Evolutionary conservation across 92 coral and sea anemone genomes (phyloP), one percentile per base, ranked within the genome.

Genomic region (Parazoanthus swiftii): DNA sequence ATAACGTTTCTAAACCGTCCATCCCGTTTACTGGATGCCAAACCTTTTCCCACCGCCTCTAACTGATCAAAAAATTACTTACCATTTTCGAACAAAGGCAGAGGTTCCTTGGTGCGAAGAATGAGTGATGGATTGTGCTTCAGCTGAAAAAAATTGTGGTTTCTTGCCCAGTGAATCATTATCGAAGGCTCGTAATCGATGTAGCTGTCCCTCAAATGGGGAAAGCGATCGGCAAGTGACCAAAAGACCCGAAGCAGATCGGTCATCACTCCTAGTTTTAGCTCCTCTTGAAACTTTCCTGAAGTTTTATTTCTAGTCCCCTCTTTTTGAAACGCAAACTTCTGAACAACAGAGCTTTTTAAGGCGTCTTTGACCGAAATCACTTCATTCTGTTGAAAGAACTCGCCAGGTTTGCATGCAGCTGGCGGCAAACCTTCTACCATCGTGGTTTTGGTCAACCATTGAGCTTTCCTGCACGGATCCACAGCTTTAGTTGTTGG

Each of bases 161-260:
- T 90, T 72, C 99, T 88, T 6, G 93, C 92, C 99, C 99, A 97
- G 80, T 97, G 99, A n/a, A 92, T 95, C 86, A 88, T 92, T 39
- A 97, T 93, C 59, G 85, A 90, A 59, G 99, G 99, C 51, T 93
- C 91, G 20, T 85, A 89, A 88, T 97, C 98, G 43, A 97, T 84
- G 84, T 91, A 95, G 81, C 93, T 90, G 48, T 94, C 95, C 81
- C 82, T 86, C 89, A 93, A 83, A 78, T 91, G 89, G 21, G 88
- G 86, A 43, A 85, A 81, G 48, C 93, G 86, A 76, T 86, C 90
- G 29, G 95, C 86, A 26, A 94, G 90, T 42, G 91, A 89, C 94
- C 94, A 96, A 86, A 94, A 89, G 36, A 89, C 86, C 56, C 94
- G 82, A 70, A 97, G 84, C 71, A 97, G 86, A 85, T 96, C 95